Conservation (phyloP, 2,888 invertebrate genomes). For the Arctia plantaginis region DNA sequence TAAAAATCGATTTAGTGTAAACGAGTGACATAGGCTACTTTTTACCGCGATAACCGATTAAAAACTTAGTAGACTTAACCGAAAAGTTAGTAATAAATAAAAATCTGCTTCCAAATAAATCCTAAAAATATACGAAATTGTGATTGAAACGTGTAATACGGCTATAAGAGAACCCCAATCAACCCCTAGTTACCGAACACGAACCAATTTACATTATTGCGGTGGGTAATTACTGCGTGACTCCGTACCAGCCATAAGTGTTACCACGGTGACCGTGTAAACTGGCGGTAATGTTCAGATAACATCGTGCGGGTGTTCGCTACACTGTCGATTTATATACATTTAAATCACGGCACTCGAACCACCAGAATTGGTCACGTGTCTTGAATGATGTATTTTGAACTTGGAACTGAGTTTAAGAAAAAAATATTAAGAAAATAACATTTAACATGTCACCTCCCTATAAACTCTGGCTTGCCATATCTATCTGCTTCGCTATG, state of each 20-base stretch:
- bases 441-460: no score
- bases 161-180: conserved; percentile 45
- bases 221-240: conserved; percentile 47
- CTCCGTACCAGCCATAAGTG: conserved; percentile 46
- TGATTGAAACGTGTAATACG: not conserved
- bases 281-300: conserved; percentile 36
- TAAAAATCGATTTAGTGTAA: no score
- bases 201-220: conserved; percentile 57
- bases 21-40: no score
- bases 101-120: not conserved
- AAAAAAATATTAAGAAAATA: not conserved
- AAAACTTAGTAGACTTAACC: no score
- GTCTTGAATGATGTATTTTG: not conserved
- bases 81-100: no score
- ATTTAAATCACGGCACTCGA: not conserved
- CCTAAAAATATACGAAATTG: not conserved
- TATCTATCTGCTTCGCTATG: not conserved
- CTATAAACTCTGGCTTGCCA: not conserved
- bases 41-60: no score
- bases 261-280: conserved; percentile 51
- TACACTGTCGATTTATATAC: conserved; percentile 4
- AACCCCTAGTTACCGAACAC: conserved; percentile 54
- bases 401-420: not conserved
- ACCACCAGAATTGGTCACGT: not conserved
- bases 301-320: conserved; percentile 15